Conservation (phyloP, 2,797 vertebrate species). For the Amazonetta brasiliensis region DNA sequence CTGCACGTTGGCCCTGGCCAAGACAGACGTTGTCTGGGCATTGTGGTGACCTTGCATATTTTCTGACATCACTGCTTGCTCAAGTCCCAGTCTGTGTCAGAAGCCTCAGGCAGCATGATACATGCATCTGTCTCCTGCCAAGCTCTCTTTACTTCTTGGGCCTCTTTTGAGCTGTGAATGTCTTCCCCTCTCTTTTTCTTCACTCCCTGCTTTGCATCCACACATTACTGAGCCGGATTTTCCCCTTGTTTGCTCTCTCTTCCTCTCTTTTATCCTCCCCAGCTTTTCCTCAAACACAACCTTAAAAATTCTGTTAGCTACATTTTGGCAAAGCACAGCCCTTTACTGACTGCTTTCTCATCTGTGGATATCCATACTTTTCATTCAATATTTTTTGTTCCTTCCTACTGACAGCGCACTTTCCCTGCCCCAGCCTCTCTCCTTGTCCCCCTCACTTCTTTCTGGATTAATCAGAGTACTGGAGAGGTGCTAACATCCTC, state of each 20-base stretch:
- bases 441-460: background rate
- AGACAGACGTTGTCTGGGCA: background rate
- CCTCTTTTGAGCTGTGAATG: background rate
- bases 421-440: background rate
- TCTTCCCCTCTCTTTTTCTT: background rate
- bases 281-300: background rate
- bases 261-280: background rate
- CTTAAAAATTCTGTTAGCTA: background rate
- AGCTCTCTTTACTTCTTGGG: background rate
- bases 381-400: background rate
- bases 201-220: background rate
- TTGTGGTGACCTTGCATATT: background rate
- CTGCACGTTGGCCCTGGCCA: background rate
- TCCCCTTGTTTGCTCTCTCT: background rate
- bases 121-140: background rate
- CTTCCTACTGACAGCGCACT: background rate
- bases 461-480: background rate
- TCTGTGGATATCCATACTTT: background rate
- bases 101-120: constrained; percentile 16
- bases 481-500: background rate
- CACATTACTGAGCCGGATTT: background rate
- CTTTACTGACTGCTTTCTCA: background rate
- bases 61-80: background rate
- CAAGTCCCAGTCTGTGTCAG: background rate
- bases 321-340: background rate